Evolutionary conservation across 2,797 vertebrate species (phyloP).

Genomic region (Takifugu ocellatus): DNA sequence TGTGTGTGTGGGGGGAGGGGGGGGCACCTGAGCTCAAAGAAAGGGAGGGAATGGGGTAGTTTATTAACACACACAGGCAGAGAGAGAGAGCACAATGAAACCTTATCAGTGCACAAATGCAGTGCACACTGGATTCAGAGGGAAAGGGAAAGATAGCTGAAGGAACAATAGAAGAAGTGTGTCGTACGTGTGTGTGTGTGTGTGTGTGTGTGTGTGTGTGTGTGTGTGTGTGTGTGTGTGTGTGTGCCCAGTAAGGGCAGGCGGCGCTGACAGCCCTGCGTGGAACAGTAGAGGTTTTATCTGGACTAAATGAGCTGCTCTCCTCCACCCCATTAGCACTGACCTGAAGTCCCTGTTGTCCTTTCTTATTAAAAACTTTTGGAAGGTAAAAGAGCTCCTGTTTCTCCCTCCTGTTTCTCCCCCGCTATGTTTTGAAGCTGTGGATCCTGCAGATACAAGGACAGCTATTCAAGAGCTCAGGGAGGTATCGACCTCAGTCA

Average conservation of each 20-base stretch:
- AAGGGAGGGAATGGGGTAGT: neutral
- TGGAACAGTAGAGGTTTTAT: slow-evolving; percentile 56
- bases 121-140: neutral
- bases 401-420: slow-evolving; percentile 30
- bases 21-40: slow-evolving; percentile 47
- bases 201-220: slow-evolving; percentile 6
- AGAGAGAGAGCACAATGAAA: slow-evolving; percentile 25
- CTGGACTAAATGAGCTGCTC: slow-evolving; percentile 39
- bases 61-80: slow-evolving; percentile 17
- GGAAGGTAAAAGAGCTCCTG: slow-evolving; percentile 17
- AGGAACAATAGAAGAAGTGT: slow-evolving; percentile 7
- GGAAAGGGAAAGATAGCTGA: neutral
- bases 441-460: too few relatives aligned
- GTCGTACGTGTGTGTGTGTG: slow-evolving; percentile 13
- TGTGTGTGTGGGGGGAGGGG: neutral
- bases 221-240: slow-evolving; percentile 16
- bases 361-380: slow-evolving; percentile 34
- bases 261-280: slow-evolving; percentile 35
- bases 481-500: too few relatives aligned
- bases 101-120: slow-evolving; percentile 20
- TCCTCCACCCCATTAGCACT: slow-evolving; percentile 3
- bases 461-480: too few relatives aligned
- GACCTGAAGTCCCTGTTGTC: slow-evolving; percentile 25
- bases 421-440: too few relatives aligned
- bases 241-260: slow-evolving; percentile 29